These are phyloP conservation scores for Leucophenga varia DNA, from an alignment of 1,140 invertebrate species.

Conservation along the genomic window DNA sequence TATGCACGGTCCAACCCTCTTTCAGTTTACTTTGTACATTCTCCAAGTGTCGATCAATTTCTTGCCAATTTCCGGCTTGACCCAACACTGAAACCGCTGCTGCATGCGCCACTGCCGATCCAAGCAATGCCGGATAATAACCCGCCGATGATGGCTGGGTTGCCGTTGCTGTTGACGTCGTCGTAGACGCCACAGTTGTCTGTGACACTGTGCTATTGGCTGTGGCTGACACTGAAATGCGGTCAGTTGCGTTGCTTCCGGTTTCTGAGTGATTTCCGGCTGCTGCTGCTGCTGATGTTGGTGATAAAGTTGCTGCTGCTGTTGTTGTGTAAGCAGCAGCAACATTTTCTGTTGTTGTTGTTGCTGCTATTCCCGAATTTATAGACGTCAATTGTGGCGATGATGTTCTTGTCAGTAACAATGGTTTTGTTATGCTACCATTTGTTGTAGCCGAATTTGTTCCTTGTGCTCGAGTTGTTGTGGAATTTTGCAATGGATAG, in stretches of 20 bases:
- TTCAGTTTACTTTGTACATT: slow-evolving; percentile 60
- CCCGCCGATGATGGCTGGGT: slow-evolving; percentile 11
- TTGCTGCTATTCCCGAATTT: slow-evolving; percentile 19
- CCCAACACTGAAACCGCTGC: slow-evolving; percentile 17
- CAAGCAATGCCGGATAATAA: slow-evolving; percentile 36
- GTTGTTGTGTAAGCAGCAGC: slow-evolving; percentile 16
- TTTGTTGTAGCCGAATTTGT: slow-evolving; percentile 9
- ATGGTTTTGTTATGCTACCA: slow-evolving; percentile 25
- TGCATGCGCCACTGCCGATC: slow-evolving; percentile 19
- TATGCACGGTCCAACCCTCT: slow-evolving; percentile 71
- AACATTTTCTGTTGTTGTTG: slow-evolving; percentile 23
- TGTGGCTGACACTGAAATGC: slow-evolving; percentile 2
- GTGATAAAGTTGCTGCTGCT: slow-evolving; percentile 3
- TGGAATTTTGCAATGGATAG: slow-evolving; percentile 47
- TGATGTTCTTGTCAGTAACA: slow-evolving; percentile 50
- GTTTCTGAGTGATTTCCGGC: slow-evolving; percentile 38
- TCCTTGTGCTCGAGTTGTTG: slow-evolving; percentile 12
- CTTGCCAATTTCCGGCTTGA: slow-evolving; percentile 41
- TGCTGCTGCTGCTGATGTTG: slow-evolving; percentile 16
- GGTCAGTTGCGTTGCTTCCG: slow-evolving; percentile 16
- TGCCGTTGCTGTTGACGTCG: slow-evolving; percentile 12
- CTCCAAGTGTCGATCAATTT: slow-evolving; percentile 57
- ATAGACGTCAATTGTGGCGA: slow-evolving; percentile 43
- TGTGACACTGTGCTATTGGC: no score
- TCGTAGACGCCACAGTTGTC: background rate